A percentile compares a stretch with the other conserved stretches of the same genome.
Evolutionary conservation across 2,113 vertebrate genomes (phyloP).

Genomic region (Ophthalmolycus amberensis): DNA sequence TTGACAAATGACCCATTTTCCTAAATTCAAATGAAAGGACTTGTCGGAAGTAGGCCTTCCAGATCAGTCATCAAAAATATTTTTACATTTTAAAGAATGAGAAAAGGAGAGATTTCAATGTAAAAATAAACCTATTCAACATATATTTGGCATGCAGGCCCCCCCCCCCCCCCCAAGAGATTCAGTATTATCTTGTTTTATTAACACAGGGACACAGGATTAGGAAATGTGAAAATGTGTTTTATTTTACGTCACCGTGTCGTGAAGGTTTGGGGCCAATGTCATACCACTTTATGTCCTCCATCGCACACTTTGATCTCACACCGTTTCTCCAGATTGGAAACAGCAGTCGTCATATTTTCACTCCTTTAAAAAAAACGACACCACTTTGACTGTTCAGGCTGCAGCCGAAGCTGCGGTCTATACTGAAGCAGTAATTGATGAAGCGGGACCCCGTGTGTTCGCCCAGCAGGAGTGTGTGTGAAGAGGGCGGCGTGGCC

Average conservation of each 20-base stretch:
- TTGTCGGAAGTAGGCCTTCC: neutral
- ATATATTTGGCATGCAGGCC: neutral
- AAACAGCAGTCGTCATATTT: neutral
- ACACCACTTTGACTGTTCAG: neutral
- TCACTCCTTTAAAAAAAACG: constrained; percentile 37
- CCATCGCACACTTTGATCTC: neutral
- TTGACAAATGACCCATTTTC: constrained; percentile 1
- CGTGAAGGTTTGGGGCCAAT: neutral
- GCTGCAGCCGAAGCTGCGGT: neutral
- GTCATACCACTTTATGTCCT: neutral
- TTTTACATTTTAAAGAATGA: neutral
- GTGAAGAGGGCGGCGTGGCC: constrained; percentile 49
- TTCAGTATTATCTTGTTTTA: neutral
- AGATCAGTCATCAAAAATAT: neutral
- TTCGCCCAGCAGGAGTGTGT: constrained; percentile 70
- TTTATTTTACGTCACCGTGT: neutral
- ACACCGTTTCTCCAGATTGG: neutral
- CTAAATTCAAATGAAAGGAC: neutral
- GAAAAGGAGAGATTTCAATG: neutral
- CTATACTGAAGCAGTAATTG: constrained; percentile 59
- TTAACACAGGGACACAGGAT: neutral
- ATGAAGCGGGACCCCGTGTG: constrained; percentile 64
- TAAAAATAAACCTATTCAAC: neutral
- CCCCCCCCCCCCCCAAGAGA: neutral
- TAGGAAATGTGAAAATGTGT: neutral